Conservation (phyloP, 1,140 invertebrate genomes). For the Drosophila pseudoananassae region DNA sequence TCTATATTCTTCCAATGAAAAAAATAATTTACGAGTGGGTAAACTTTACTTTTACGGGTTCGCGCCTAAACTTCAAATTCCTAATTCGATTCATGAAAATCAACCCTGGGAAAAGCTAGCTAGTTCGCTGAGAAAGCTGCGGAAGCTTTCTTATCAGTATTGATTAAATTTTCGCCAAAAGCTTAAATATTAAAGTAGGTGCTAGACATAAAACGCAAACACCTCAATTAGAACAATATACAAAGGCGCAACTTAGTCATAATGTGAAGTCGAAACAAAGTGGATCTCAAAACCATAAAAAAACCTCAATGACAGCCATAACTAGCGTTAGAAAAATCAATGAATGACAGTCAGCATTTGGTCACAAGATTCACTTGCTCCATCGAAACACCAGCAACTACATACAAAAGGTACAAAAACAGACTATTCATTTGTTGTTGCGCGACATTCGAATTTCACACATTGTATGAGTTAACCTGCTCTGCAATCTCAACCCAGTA, state of each 20-base stretch:
- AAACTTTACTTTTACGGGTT: too few species aligned
- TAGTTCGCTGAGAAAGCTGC: conserved; percentile 3
- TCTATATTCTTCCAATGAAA: too few species aligned
- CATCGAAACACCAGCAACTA: conserved; percentile 24
- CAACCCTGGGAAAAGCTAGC: conserved; percentile 36
- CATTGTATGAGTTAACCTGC: not conserved
- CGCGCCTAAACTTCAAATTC: not conserved
- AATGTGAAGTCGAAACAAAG: conserved; percentile 38
- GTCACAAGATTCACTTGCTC: conserved; percentile 43
- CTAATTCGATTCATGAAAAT: conserved; percentile 34
- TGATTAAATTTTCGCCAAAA: conserved; percentile 46
- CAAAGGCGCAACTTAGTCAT: conserved; percentile 16
- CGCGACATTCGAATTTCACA: not conserved
- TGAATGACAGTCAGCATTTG: conserved; percentile 26
- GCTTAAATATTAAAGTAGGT: conserved; percentile 26
- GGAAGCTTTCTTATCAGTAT: conserved; percentile 46
- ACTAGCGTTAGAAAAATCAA: conserved; percentile 31
- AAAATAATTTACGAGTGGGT: too few species aligned
- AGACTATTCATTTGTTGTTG: conserved; percentile 3
- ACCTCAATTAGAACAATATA: conserved; percentile 25
- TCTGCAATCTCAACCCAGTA: conserved; percentile 12
- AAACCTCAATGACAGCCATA: conserved; percentile 11
- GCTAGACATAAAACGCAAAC: conserved; percentile 37
- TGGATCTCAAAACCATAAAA: conserved; percentile 25
- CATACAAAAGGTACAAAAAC: conserved; percentile 36